Conservation (phyloP, 2,113 vertebrate genomes). For the Podocnemis expansa region DNA sequence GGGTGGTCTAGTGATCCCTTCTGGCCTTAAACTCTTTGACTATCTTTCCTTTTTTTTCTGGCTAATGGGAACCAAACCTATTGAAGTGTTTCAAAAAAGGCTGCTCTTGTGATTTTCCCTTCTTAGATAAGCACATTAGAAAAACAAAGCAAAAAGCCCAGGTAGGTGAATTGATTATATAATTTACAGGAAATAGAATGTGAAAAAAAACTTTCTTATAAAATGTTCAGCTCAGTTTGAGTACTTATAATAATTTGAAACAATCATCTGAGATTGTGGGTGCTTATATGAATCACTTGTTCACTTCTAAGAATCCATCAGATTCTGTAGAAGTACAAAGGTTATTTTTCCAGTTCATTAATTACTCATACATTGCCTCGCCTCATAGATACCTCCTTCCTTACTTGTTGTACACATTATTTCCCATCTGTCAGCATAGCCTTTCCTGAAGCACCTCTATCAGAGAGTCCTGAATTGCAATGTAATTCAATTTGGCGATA, state of each 20-base stretch:
- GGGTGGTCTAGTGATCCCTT: neutral
- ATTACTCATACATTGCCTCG: neutral
- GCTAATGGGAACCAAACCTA: neutral
- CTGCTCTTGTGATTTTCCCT: neutral
- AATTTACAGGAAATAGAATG: constrained; percentile 6
- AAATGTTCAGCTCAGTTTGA: neutral
- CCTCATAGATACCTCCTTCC: neutral
- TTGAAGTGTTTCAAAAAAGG: neutral
- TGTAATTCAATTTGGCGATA: neutral
- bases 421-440: neutral
- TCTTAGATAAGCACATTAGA: neutral
- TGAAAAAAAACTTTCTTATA: neutral
- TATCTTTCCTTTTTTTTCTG: neutral
- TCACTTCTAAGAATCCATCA: constrained; percentile 20
- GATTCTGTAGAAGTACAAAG: constrained; percentile 7
- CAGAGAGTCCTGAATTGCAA: neutral
- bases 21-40: neutral
- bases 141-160: neutral
- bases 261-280: neutral
- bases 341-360: neutral
- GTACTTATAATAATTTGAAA: neutral
- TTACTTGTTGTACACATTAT: neutral
- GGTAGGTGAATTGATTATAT: neutral
- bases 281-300: constrained; percentile 35
- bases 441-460: neutral